phyloP scores from a whole-genome alignment of 2,888 invertebrate species.

The Hedychridium roseum region DNA sequence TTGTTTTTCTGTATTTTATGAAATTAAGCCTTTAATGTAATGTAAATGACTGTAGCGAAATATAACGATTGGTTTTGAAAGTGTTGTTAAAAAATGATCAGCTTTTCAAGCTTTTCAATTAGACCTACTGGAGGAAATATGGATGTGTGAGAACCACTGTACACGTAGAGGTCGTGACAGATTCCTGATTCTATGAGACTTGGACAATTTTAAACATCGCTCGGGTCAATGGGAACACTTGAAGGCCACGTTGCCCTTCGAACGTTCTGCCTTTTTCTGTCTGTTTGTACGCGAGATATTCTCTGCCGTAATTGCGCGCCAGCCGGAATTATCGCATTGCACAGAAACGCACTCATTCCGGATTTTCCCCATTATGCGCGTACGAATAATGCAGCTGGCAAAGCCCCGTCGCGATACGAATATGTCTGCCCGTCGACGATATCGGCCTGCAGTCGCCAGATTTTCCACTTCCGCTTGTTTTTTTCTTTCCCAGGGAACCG shows the following conservation, averaged over 20 bases:
- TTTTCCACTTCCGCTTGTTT: not conserved
- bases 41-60: not conserved
- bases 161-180: no score
- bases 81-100: not conserved
- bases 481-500: not conserved
- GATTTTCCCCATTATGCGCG: slow-evolving; percentile 35
- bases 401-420: slow-evolving; percentile 29
- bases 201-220: no score
- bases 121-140: no score
- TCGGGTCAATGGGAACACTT: not conserved
- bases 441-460: slow-evolving; percentile 26
- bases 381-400: slow-evolving; percentile 35
- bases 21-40: no score
- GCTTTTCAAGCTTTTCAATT: not conserved
- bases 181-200: no score
- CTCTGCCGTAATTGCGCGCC: slow-evolving; percentile 28
- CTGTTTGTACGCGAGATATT: slow-evolving; percentile 32
- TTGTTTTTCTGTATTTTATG: no score
- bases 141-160: no score
- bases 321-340: slow-evolving; percentile 36
- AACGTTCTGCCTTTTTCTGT: slow-evolving; percentile 17
- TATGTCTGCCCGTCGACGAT: slow-evolving; percentile 42
- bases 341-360: slow-evolving; percentile 36
- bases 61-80: not conserved
- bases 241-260: slow-evolving; percentile 9